Evolutionary conservation across 2,797 vertebrate genomes (phyloP).

Genomic region (Meda fulgida): DNA sequence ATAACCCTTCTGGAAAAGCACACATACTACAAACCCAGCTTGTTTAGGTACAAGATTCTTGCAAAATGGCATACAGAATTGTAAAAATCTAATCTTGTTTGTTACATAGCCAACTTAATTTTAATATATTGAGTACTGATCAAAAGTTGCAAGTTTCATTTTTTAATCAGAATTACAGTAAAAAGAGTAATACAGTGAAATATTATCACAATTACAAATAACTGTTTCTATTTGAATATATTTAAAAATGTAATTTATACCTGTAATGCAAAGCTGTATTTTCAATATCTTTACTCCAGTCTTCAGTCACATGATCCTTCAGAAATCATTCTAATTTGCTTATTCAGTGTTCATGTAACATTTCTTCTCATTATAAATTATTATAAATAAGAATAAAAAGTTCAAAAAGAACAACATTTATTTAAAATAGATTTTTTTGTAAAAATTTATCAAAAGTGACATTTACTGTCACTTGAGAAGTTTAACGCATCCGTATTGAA

Average conservation of each 20-base stretch:
- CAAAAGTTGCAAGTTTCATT: not conserved
- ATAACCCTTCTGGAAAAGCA: not conserved
- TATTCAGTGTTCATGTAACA: not conserved
- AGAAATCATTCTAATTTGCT: no score
- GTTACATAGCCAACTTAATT: not conserved
- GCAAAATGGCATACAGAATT: not conserved
- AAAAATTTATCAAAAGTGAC: no score
- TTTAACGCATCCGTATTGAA: not conserved
- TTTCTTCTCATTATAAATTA: not conserved
- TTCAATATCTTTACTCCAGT: no score
- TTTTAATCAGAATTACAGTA: not conserved
- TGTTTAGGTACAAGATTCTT: not conserved
- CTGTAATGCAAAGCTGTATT: not conserved
- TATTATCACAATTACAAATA: not conserved
- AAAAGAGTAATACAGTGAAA: not conserved
- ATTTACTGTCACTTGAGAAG: not conserved
- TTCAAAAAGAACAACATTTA: no score
- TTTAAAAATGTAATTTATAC: not conserved
- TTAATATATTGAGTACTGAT: not conserved
- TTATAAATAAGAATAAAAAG: not conserved
- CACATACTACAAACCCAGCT: not conserved
- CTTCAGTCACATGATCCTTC: no score
- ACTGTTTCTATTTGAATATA: not conserved
- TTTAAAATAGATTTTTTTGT: no score
- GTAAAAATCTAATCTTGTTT: no score